A percentile compares a stretch with the other conserved stretches of the same genome.
These are phyloP conservation scores for western clawed frog (Xenopus tropicalis) DNA, from an alignment of 2,113 vertebrate genomes.

Conservation along the genomic window DNA sequence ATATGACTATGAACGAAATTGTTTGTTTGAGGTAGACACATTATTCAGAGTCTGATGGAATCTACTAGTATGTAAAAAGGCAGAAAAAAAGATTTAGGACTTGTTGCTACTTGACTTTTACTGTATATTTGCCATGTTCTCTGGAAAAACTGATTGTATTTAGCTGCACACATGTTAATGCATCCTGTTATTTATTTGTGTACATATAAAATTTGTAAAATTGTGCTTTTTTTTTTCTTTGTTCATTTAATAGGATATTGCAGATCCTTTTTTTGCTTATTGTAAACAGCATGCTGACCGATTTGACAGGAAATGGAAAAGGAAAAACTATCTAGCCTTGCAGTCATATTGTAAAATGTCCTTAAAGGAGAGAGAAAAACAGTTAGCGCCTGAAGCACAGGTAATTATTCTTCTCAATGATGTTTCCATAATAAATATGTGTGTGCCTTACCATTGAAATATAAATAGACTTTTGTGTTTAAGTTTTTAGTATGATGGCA, in stretches of 20 bases:
- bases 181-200: no score
- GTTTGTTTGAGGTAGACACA: no score
- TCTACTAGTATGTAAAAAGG: no score
- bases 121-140: no score
- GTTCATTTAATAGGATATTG: constrained; percentile 81
- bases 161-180: no score
- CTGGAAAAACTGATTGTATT: no score
- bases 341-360: constrained; percentile 98
- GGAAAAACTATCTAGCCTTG: constrained; percentile 98
- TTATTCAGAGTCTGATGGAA: no score
- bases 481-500: not conserved
- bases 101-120: no score
- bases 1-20: no score
- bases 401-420: constrained; percentile 57
- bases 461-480: constrained; percentile 23
- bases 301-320: constrained; percentile 98
- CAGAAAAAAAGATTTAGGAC: no score
- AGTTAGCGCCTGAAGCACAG: constrained; percentile 92
- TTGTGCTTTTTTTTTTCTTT: not conserved
- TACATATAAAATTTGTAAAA: no score
- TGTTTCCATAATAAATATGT: constrained; percentile 2
- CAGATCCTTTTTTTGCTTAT: constrained; percentile 98
- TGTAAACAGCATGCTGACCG: constrained; percentile 98
- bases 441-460: constrained; percentile 1
- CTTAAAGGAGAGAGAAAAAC: constrained; percentile 92